phyloP scores from a whole-genome alignment of 2,888 invertebrate genomes.

The Ichneumoninae sp. region DNA sequence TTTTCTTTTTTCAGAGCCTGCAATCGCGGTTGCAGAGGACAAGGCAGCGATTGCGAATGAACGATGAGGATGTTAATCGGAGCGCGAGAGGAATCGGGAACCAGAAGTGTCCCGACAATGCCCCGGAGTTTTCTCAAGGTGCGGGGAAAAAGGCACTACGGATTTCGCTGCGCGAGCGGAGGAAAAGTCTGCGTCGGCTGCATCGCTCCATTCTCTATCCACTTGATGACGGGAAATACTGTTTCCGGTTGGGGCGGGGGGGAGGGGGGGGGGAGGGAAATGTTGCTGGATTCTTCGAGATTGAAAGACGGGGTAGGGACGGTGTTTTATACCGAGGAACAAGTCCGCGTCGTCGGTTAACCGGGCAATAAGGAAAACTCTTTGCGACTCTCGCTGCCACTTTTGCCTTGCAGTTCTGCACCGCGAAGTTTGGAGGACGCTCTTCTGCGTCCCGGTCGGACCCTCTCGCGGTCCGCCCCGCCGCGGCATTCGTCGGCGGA shows the following conservation, averaged over 20 bases:
- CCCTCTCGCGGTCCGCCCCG: neutral
- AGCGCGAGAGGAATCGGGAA: slow-evolving; percentile 5
- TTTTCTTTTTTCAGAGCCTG: too few relatives aligned
- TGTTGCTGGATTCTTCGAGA: slow-evolving; percentile 10
- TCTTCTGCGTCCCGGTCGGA: neutral
- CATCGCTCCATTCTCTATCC: neutral
- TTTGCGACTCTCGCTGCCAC: slow-evolving; percentile 27
- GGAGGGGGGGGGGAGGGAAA: neutral
- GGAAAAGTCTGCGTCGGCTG: neutral
- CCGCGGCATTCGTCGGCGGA: neutral
- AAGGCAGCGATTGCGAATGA: slow-evolving; percentile 7
- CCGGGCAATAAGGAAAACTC: slow-evolving; percentile 45
- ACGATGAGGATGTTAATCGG: slow-evolving; percentile 41
- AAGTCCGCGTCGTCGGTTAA: slow-evolving; percentile 31
- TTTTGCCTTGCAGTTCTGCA: neutral
- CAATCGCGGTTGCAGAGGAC: too few relatives aligned
- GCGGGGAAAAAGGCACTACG: neutral
- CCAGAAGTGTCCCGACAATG: neutral
- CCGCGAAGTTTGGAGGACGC: slow-evolving; percentile 51
- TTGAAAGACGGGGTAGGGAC: neutral
- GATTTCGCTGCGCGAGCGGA: neutral
- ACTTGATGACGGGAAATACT: neutral
- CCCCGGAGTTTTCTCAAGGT: neutral
- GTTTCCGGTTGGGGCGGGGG: neutral
- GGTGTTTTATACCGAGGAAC: neutral